These are phyloP conservation scores for Nymphicus hollandicus DNA, from an alignment of 2,113 vertebrate species.

Conservation along the genomic window DNA sequence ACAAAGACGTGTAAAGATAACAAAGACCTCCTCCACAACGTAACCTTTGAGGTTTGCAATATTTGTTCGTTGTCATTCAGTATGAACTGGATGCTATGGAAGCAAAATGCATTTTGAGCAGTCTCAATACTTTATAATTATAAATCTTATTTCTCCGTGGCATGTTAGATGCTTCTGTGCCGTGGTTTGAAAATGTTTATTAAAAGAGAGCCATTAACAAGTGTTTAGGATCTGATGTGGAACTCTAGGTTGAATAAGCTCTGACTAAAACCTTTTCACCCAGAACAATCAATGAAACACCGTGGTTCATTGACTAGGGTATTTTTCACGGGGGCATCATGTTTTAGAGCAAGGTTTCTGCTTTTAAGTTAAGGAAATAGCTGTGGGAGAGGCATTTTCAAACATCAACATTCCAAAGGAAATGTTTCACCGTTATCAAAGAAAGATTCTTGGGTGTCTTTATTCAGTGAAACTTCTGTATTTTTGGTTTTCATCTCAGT, in stretches of 20 bases:
- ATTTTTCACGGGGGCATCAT: neutral
- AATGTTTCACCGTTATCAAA: neutral
- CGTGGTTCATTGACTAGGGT: neutral
- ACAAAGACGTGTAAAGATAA: neutral
- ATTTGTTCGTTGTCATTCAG: neutral
- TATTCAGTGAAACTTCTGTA: neutral
- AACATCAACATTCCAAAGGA: neutral
- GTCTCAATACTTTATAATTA: neutral
- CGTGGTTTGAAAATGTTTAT: neutral
- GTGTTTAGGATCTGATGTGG: neutral
- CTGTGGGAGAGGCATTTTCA: neutral
- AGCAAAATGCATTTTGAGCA: neutral
- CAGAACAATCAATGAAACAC: neutral
- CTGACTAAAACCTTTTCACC: neutral
- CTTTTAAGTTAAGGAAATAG: neutral
- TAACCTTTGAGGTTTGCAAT: neutral
- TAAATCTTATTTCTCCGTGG: neutral
- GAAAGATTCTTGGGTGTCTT: neutral
- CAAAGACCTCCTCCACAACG: neutral
- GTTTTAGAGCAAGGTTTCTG: neutral
- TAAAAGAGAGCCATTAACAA: neutral
- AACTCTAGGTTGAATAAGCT: neutral
- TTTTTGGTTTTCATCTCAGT: neutral
- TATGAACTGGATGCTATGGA: neutral
- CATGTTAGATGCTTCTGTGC: neutral